Percentiles rank a stretch among this genome's conserved stretches.
Evolutionary conservation across 2,113 vertebrate species (phyloP).

Genomic region (Pogonocichla stellata): DNA sequence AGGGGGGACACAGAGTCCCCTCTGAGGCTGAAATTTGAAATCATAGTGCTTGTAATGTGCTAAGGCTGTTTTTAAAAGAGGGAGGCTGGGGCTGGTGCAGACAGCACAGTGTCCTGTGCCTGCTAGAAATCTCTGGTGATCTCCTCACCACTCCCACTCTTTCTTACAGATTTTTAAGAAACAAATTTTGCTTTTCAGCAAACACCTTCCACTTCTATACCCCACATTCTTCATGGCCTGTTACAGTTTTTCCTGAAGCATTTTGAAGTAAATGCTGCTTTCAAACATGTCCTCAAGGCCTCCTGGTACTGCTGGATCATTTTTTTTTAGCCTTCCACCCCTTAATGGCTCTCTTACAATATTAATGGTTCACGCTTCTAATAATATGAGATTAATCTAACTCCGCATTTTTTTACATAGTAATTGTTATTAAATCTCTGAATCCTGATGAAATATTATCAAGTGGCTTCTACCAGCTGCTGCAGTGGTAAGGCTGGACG

Average conservation of each 20-base stretch:
- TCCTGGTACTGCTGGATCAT: neutral
- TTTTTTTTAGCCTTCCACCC: neutral
- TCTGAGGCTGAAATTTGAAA: neutral
- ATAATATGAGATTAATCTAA: neutral
- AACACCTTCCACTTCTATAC: accelerated
- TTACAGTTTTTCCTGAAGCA: neutral
- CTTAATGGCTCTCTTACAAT: neutral
- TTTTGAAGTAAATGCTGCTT: neutral
- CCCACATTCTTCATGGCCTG: neutral
- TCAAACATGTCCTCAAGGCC: neutral
- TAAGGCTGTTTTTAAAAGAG: neutral
- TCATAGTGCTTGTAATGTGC: neutral
- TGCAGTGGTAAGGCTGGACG: neutral
- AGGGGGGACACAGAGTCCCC: neutral
- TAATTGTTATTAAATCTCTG: neutral
- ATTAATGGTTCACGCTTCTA: neutral
- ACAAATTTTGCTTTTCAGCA: neutral
- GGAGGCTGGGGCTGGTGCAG: neutral
- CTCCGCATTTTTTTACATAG: neutral
- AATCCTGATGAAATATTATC: neutral
- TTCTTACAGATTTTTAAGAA: neutral
- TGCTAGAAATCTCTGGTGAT: neutral
- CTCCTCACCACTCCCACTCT: neutral
- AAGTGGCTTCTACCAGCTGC: neutral
- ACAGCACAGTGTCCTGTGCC: accelerated